Conservation (phyloP, 1,140 invertebrate genomes). For the Rhagoletis pomonella region DNA sequence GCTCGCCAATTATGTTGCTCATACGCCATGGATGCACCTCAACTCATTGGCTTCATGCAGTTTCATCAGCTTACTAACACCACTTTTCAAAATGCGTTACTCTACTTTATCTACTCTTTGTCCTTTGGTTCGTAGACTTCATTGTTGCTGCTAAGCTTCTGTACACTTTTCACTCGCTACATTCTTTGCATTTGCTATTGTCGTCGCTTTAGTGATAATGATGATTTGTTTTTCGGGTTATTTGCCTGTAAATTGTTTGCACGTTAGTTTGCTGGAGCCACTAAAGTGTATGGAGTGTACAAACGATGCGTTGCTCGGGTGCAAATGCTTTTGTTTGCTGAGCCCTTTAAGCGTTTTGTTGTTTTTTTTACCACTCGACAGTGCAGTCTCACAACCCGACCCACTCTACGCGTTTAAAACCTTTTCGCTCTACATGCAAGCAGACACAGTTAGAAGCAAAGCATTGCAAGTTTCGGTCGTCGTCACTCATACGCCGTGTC, state of each 20-base stretch:
- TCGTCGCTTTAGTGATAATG: slow-evolving; percentile 33
- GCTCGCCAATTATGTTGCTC: not conserved
- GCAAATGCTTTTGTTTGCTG: slow-evolving; percentile 46
- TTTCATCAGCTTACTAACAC: not conserved
- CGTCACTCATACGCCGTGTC: slow-evolving; percentile 8
- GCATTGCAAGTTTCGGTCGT: not conserved
- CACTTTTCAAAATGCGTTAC: not conserved
- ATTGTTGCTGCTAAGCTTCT: not conserved
- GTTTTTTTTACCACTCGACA: not conserved
- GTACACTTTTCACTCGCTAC: not conserved
- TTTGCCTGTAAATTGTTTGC: slow-evolving; percentile 45
- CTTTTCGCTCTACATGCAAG: not conserved
- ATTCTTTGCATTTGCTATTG: not conserved
- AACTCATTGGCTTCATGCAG: not conserved
- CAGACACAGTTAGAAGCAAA: not conserved
- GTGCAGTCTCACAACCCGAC: not conserved
- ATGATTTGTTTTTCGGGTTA: slow-evolving; percentile 49
- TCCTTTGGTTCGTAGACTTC: not conserved
- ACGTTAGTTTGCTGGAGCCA: not conserved
- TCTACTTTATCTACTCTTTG: not conserved
- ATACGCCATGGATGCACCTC: not conserved
- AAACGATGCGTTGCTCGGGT: not conserved
- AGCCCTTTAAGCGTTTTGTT: slow-evolving; percentile 35
- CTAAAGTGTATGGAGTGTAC: too few relatives aligned
- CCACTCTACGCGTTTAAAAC: not conserved